Evolutionary conservation across 2,888 invertebrate genomes (phyloP).

Genomic region (Plagiodera versicolora): DNA sequence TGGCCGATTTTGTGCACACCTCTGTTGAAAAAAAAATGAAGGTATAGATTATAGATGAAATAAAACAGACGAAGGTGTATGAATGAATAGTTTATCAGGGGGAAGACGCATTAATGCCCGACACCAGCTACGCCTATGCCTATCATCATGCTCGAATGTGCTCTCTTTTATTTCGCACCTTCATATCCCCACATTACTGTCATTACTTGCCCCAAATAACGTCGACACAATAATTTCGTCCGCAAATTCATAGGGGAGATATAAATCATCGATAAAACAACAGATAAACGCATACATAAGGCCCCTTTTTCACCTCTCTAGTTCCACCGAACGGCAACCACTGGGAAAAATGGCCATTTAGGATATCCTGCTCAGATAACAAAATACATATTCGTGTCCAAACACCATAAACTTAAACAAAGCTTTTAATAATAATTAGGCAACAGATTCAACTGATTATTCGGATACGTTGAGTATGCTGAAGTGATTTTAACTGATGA

Average conservation of each 20-base stretch:
- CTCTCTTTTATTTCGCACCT: constrained; percentile 17
- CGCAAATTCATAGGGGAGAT: constrained; percentile 25
- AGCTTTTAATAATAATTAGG: constrained; percentile 36
- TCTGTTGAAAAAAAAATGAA: too few species aligned
- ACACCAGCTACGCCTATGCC: too few species aligned
- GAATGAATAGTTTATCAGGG: too few species aligned
- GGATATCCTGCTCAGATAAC: constrained; percentile 48
- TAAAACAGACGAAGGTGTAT: too few species aligned
- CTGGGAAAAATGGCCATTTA: constrained; percentile 47
- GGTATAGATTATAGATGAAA: too few species aligned
- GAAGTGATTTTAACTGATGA: constrained; percentile 5
- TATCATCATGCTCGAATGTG: neutral
- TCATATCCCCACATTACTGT: constrained; percentile 10
- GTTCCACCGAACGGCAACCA: constrained; percentile 31
- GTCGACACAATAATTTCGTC: constrained; percentile 25
- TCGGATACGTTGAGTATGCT: constrained; percentile 1
- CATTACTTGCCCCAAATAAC: constrained; percentile 13
- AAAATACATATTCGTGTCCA: constrained; percentile 39
- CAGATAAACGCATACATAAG: constrained; percentile 38
- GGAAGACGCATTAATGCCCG: too few species aligned
- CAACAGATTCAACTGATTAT: constrained; percentile 21
- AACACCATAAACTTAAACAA: constrained; percentile 40
- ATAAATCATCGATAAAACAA: constrained; percentile 35
- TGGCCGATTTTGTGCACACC: too few species aligned
- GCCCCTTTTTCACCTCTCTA: constrained; percentile 27